phyloP scores from a whole-genome alignment of 2,888 invertebrate species.

The Drosophila bunnanda region DNA sequence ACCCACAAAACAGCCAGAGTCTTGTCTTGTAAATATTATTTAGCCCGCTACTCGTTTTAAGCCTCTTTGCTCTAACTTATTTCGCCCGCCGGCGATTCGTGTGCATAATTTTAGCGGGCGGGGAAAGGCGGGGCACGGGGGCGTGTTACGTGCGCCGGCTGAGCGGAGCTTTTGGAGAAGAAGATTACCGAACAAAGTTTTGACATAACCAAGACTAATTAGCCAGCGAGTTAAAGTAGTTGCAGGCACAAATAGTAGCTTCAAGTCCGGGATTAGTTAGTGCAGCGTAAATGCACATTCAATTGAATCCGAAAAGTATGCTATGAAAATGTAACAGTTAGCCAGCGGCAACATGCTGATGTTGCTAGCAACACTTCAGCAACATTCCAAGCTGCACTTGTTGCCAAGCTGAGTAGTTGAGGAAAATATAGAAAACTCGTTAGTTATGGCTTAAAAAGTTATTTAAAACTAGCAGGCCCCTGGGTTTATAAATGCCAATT shows the following conservation, averaged over 20 bases:
- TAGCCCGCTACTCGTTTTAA: slow-evolving; percentile 56
- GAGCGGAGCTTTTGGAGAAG: slow-evolving; percentile 25
- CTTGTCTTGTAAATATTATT: slow-evolving; percentile 76
- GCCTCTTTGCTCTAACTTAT: slow-evolving; percentile 37
- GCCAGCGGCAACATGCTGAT: slow-evolving; percentile 4
- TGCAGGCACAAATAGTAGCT: slow-evolving; percentile 2
- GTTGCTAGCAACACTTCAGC: slow-evolving; percentile 15
- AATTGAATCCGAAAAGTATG: slow-evolving; percentile 47
- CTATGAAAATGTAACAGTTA: not conserved
- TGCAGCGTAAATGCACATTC: not conserved
- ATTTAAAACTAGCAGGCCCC: not conserved
- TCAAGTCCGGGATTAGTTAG: not conserved
- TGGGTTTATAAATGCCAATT: not conserved
- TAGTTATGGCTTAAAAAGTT: not conserved
- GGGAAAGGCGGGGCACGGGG: not conserved
- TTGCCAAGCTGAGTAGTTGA: not conserved
- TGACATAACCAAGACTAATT: slow-evolving; percentile 43
- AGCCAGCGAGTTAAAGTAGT: slow-evolving; percentile 30
- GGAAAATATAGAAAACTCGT: not conserved
- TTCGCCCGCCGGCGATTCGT: slow-evolving; percentile 37
- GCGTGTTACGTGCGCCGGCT: slow-evolving; percentile 15
- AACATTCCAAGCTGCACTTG: not conserved
- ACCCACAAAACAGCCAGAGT: slow-evolving; percentile 30
- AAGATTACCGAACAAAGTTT: slow-evolving; percentile 46
- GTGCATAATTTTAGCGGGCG: slow-evolving; percentile 37